These are phyloP conservation scores for Agapornis roseicollis DNA, from an alignment of 2,113 vertebrate species.

Conservation along the genomic window DNA sequence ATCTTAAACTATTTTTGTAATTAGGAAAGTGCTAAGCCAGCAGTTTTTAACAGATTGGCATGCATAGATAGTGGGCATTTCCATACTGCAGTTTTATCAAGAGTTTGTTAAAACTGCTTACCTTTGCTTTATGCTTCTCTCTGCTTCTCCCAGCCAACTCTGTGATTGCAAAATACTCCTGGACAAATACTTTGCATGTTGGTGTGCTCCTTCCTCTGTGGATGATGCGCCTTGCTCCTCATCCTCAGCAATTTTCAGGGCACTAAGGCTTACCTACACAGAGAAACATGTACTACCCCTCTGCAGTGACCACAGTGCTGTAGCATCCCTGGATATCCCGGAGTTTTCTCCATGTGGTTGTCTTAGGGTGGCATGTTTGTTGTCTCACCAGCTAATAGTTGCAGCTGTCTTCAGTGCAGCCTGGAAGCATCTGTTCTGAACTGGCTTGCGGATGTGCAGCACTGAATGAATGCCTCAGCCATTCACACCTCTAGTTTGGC, in stretches of 20 bases:
- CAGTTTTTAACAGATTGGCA: neutral
- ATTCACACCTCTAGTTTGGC: fast-evolving
- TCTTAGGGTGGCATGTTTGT: neutral
- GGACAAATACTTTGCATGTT: neutral
- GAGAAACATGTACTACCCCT: fast-evolving
- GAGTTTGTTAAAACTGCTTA: neutral
- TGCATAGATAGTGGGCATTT: neutral
- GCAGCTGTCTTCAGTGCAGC: neutral
- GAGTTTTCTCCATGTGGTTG: neutral
- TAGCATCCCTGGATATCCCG: fast-evolving
- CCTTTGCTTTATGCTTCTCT: neutral
- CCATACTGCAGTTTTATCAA: neutral
- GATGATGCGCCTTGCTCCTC: neutral
- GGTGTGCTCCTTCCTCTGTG: neutral
- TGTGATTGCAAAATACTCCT: neutral
- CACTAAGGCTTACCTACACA: neutral
- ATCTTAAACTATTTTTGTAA: neutral
- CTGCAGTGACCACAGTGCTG: fast-evolving
- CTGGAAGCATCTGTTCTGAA: neutral
- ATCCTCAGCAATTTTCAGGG: neutral
- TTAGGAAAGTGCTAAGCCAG: neutral
- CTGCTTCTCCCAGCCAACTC: neutral
- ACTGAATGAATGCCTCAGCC: neutral
- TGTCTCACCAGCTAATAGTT: neutral
- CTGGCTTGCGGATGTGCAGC: neutral